Base-by-base conservation (phyloP, 2,113 vertebrate species). In the Corythaeola cristata region DNA sequence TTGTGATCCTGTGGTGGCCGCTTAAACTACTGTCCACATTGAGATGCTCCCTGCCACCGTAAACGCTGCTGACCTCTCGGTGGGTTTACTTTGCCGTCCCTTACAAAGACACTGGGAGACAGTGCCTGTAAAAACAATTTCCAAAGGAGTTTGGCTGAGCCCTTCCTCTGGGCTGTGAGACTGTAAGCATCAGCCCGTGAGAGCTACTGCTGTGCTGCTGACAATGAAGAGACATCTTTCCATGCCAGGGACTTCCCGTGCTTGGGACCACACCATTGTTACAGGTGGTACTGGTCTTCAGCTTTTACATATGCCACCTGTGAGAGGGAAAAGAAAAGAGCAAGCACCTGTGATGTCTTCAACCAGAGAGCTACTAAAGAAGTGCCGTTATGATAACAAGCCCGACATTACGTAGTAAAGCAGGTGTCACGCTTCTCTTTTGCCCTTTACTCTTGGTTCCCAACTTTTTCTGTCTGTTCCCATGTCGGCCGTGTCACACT, bases 231-330 rank as follows among this genome's bases (percentile, higher is more conserved):
- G 52, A 75, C 55, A 41, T 44, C 37, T 26, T 87, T 49, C 14
- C 5, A 15, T 76, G 22, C 32, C 9, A 5, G 9, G 15, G 33
- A 49, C 14, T 77, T 62, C 17, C 23, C 2, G 0, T 3, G 2
- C 17, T 58, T 58, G 59, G 27, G 33, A 41, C 41, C 6, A 23
- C 55, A 44, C 23, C 37, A 67, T 74, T 84, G 20, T 84, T 39
- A 33, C 14, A 35, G 63, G 68, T 30, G 7, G 55, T 21, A 15
- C 56, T 60, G 41, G 15, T 33, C 23, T 39, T 71, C 22, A 41
- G 14, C 17, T 90, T 85, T 66, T 75, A 17, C 10, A 6, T 33
- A 19, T n/a, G 59, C 44, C 41, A 76, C 37, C 55, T 3, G 1
- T 15, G 33, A 84, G 15, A 41, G 44, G 17, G 55, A 30, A 63